Conservation (phyloP, 2,113 vertebrate species). For the Brachyhypopomus occidentalis region DNA sequence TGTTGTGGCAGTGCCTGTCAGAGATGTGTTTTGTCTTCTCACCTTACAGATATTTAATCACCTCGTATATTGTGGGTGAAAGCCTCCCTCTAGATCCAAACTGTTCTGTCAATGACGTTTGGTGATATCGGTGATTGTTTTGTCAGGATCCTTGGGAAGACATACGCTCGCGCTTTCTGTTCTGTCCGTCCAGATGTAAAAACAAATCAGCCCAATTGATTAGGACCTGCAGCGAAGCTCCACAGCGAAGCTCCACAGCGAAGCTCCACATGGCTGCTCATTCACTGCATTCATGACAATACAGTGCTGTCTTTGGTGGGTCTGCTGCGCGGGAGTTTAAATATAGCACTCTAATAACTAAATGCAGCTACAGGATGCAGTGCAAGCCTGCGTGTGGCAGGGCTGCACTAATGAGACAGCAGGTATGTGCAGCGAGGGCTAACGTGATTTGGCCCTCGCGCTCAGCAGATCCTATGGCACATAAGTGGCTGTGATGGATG, state of each 20-base stretch:
- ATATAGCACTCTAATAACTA: constrained; percentile 60
- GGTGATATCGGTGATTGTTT: background rate
- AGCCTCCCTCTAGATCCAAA: constrained; percentile 24
- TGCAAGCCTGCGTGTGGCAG: constrained; percentile 58
- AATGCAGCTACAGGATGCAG: constrained; percentile 37
- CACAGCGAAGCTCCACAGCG: background rate
- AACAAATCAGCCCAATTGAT: background rate
- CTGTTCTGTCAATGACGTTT: constrained; percentile 19
- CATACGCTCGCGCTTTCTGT: background rate
- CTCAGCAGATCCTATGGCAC: constrained; percentile 76
- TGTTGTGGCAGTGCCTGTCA: constrained; percentile 58
- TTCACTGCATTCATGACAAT: constrained; percentile 51
- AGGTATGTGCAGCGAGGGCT: constrained; percentile 75
- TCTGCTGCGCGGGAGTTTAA: constrained; percentile 47
- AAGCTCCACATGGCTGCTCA: constrained; percentile 52
- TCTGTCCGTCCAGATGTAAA: background rate
- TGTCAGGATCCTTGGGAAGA: background rate
- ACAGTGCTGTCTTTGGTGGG: constrained; percentile 54
- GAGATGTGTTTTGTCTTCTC: constrained; percentile 51
- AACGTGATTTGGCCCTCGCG: constrained; percentile 72
- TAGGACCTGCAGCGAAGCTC: background rate
- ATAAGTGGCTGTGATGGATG: constrained; percentile 81
- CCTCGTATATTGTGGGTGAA: constrained; percentile 45
- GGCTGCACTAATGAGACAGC: constrained; percentile 74
- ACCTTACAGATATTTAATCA: constrained; percentile 54